Conservation (phyloP, 2,797 vertebrate genomes). For the Hippopotamyrus pictus region DNA sequence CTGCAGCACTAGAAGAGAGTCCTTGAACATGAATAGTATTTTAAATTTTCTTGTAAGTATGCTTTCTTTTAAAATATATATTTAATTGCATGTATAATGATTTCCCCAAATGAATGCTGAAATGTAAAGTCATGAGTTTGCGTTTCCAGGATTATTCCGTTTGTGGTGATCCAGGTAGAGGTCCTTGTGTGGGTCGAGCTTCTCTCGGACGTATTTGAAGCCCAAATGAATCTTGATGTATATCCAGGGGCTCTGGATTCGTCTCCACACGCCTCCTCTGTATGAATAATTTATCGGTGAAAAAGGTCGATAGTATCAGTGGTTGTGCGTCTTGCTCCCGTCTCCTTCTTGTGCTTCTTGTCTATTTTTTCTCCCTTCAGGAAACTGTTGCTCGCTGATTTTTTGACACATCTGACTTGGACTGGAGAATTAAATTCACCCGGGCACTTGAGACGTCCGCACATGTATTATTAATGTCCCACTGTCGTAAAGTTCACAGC, state of each 20-base stretch:
- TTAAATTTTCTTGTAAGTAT: background rate
- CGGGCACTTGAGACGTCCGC: slow-evolving; percentile 10
- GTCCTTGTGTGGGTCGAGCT: background rate
- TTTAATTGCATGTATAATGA: background rate
- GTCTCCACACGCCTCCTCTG: background rate
- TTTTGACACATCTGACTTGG: background rate
- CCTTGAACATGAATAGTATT: background rate
- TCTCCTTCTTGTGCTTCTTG: slow-evolving; percentile 2
- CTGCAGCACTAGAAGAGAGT: background rate
- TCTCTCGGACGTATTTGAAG: background rate
- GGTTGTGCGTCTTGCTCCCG: background rate
- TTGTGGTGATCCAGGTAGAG: background rate
- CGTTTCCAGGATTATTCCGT: background rate
- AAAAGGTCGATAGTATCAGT: background rate
- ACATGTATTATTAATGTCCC: slow-evolving; percentile 24
- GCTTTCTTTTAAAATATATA: background rate
- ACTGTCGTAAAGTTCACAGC: slow-evolving; percentile 1
- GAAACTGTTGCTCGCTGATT: slow-evolving; percentile 17
- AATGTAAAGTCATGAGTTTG: background rate
- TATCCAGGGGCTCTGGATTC: slow-evolving; percentile 1
- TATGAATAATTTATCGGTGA: slow-evolving; percentile 22
- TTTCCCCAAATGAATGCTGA: background rate
- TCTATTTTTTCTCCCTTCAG: background rate
- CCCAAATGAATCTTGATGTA: background rate
- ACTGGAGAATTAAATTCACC: slow-evolving; percentile 20